Percentiles rank a stretch among this genome's conserved stretches.
Evolutionary conservation across 1,140 invertebrate species (phyloP).

Genomic region (Cryptotermes secundus): DNA sequence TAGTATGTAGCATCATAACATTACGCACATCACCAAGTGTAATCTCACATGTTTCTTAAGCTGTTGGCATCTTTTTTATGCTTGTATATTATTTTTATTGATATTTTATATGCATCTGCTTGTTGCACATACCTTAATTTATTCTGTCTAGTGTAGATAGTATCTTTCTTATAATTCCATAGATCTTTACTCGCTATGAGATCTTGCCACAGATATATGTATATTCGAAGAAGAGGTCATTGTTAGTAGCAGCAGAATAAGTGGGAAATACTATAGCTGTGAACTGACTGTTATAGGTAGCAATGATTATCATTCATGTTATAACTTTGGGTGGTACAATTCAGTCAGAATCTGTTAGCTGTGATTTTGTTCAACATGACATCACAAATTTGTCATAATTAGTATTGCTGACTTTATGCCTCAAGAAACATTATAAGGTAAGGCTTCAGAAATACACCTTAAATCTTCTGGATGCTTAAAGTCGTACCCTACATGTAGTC

Average conservation of each 20-base stretch:
- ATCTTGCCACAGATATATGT: background rate
- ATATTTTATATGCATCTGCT: background rate
- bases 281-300: too few species aligned
- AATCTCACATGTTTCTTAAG: background rate
- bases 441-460: too few species aligned
- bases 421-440: too few species aligned
- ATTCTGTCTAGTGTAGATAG: slow-evolving; percentile 19
- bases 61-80: background rate
- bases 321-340: too few species aligned
- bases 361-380: background rate
- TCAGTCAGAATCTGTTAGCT: background rate
- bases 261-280: too few species aligned
- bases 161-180: too few species aligned
- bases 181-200: too few species aligned
- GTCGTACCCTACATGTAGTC: too few species aligned
- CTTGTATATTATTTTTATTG: background rate
- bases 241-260: too few species aligned
- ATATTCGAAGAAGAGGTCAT: too few species aligned
- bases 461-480: too few species aligned
- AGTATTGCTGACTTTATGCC: background rate
- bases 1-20: background rate
- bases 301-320: too few species aligned
- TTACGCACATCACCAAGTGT: background rate
- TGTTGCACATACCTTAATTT: slow-evolving; percentile 1
- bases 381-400: background rate